Evolutionary conservation across 2,888 invertebrate genomes (phyloP), one percentile per base, ranked within the genome.

Genomic region (Rhopalosiphum nymphaeae): DNA sequence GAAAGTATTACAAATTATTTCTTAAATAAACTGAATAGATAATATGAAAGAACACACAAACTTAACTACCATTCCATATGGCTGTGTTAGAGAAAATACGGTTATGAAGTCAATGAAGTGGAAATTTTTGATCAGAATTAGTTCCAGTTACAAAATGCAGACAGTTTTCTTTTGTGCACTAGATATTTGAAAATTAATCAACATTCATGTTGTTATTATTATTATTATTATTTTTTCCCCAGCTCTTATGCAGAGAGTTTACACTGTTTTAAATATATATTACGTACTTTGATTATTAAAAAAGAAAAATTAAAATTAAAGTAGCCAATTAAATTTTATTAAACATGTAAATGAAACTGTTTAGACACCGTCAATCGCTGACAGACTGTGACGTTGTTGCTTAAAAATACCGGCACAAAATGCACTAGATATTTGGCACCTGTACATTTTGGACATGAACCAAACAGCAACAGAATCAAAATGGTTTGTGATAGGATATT

Each of bases 331-430:
- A 94, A 93, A 86, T 61, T 85, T 0, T 53, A 85, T 61, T 85
- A 21, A 94, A 90, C 49, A 87, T 78, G 46, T 91, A 90, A 91
- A 90, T 91, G 46, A 86, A 94, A 94, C 86, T 86, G 91, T 91
- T 91, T 94, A 91, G 53, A 91, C 36, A 42, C 85, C 36, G 49
- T 94, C 86, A 91, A 94, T 94, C 25, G 57, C 86, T 86, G 94
- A 91, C 90, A 94, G 84, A 94, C 89, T 90, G 86, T 94, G 94
- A 94, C 94, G 94, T 91, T 67, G 91, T 91, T 91, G 56, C 90
- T 94, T 94, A 94, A 91, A 94, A 94, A 94, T 94, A 94, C 94
- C 94, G 91, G 91, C 91, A 94, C 36, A 46, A 94, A 94, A 94
- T 94, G 91, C 61, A 94, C 86, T 49, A 94, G 91, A 90, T 94